Percentiles rank a stretch among this genome's conserved stretches.
These are phyloP conservation scores for Amazona ochrocephala DNA, from an alignment of 2,797 vertebrate species.

Conservation along the genomic window DNA sequence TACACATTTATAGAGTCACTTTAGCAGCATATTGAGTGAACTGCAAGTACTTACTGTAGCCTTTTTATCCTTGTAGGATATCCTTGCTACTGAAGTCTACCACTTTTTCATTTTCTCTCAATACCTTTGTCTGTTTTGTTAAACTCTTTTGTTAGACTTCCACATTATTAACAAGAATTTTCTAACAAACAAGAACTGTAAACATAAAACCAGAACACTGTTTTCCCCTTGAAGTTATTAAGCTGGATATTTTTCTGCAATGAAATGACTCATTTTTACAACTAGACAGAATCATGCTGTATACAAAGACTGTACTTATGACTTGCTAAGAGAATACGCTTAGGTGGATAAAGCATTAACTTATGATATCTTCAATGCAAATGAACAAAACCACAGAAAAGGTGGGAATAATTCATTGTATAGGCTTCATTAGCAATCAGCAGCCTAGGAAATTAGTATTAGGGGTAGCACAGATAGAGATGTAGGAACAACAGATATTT, in stretches of 20 bases:
- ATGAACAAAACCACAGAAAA: neutral
- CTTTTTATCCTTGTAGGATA: neutral
- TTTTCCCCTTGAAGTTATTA: neutral
- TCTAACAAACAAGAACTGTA: neutral
- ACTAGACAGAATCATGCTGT: neutral
- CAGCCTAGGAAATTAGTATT: neutral
- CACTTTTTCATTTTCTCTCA: neutral
- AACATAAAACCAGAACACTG: neutral
- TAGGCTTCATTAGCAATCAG: neutral
- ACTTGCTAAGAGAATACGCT: neutral
- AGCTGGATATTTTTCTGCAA: neutral
- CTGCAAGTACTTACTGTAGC: neutral
- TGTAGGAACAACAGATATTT: neutral
- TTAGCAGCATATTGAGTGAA: neutral
- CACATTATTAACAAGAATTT: neutral
- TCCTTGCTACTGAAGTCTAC: neutral
- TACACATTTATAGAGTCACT: conserved; percentile 25
- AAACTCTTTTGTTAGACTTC: neutral
- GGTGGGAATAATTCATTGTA: neutral
- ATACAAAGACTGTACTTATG: neutral
- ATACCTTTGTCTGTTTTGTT: neutral
- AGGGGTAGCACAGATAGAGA: neutral
- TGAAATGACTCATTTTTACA: neutral
- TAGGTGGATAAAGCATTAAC: neutral
- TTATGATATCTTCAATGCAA: neutral